Percentiles rank a stretch among this genome's conserved stretches.
Conservation (phyloP, 2,113 vertebrate species). For the Mormyrus iriodes region DNA sequence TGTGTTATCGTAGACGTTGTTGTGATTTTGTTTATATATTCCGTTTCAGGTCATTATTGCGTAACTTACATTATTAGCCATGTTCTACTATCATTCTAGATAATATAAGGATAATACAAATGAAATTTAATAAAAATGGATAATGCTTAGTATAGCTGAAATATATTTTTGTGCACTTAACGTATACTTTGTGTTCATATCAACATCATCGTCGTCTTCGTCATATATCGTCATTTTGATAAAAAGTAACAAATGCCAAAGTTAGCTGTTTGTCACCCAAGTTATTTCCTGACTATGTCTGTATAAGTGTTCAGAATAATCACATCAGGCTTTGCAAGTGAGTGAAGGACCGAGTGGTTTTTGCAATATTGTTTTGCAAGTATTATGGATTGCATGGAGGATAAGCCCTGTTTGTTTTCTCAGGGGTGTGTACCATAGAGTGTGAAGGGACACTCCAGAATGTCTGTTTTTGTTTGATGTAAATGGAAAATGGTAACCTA, state of each 20-base stretch:
- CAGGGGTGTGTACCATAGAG: conserved; percentile 5
- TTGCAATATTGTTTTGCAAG: not conserved
- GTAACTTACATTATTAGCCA: not conserved
- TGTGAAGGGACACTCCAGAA: not conserved
- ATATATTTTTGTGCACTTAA: not conserved
- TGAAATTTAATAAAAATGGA: not conserved
- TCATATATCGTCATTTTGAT: not conserved
- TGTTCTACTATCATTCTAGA: not conserved
- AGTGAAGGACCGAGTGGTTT: not conserved
- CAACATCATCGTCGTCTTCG: too few species aligned
- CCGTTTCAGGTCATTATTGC: not conserved
- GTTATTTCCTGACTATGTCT: not conserved
- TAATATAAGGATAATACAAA: not conserved
- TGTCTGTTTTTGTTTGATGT: conserved; percentile 31
- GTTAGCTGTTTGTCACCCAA: not conserved
- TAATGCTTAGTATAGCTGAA: not conserved
- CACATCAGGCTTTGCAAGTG: not conserved
- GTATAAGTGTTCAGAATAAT: not conserved
- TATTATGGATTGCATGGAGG: not conserved
- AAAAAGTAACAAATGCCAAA: not conserved
- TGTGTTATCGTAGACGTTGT: not conserved
- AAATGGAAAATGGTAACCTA: conserved; percentile 29
- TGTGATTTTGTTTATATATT: not conserved
- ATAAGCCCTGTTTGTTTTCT: conserved; percentile 4
- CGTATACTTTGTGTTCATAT: not conserved